Evolutionary conservation across 2,888 invertebrate genomes (phyloP), one percentile per base, ranked within the genome.

Genomic region (Orthonevra nobilis): DNA sequence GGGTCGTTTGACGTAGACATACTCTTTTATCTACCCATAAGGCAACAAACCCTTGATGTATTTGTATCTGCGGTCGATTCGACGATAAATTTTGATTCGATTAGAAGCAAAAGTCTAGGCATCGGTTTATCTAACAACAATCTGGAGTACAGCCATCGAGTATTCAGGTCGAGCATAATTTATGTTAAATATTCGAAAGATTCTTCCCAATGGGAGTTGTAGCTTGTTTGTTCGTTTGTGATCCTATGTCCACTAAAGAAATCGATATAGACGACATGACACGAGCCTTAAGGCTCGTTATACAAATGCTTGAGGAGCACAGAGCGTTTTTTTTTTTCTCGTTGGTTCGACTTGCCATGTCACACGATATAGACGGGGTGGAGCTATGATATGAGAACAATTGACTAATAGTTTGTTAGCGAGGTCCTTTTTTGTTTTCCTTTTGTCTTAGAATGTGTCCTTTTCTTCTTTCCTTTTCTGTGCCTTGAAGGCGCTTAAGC

Each of bases 391-490:
- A 48, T 50, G 58, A 32, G 32, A 40, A 56, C 68, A 58, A 23
- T 68, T 58, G 58, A 69, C 69, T 58, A 60, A 60, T 69, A 69
- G 58, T 69, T 69, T 34, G 46, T 38, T 48, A 23, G 9, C 15
- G 17, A 7, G 23, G 46, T 56, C 30, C 46, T 36, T 54, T 44
- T 52, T n/a, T 12, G 12, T 12, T 5, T 48, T 17, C 3, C 15
- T 14, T 14, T 36, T 23, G n/a, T n/a, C n/a, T n/a, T n/a, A n/a
- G n/a, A n/a, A n/a, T n/a, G n/a, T n/a, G n/a, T n/a, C n/a, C n/a
- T n/a, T n/a, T n/a, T 5, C 23, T 4, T 23, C 23, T 19, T 23
- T 23, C 23, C 14, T 44, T 23, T 20, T 56, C n/a, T n/a, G n/a
- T n/a, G n/a, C 9, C 20, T 44, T 28, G 10, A 32, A 40, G 40